Base-by-base conservation (phyloP, 2,888 invertebrate genomes). In the Drosophila borealis region DNA sequence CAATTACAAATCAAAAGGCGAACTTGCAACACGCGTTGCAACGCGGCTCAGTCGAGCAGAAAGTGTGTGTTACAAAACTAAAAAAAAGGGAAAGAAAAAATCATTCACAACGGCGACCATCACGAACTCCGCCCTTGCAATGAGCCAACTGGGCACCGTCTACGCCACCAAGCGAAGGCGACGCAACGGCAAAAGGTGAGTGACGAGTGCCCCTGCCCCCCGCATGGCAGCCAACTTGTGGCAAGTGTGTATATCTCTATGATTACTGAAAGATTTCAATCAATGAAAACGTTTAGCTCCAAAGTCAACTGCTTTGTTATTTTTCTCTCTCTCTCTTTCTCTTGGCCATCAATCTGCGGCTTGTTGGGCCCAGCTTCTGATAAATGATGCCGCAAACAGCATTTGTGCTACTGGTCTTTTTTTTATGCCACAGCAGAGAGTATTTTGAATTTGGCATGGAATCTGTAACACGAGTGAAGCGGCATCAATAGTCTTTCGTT, bases 151-250 rank as follows among this genome's bases (percentile, higher is more conserved):
- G 90, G 97, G 98, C 85, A 98, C 98, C 90, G 98, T 98, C 91
- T 98, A 98, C 93, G 98, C 98, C 89, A 98, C 98, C 89, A 98
- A 98, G 93, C 94, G 98, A 91, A 95, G 98, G 91, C 94, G 98
- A 90, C 94, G 98, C 92, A 98, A 98, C 93, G 98, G 98, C 81
- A 98, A 98, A 94, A 98, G 98, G 98, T 98, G 93, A 93, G 95
- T 90, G 70, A 25, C 50, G 60, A 60, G 17, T 8, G 3, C 74
- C 65, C 80, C 75, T 62, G 70, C 11, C 33, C 78, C 68, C 81
- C 74, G 70, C 74, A 55, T 60, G 75, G 74, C 78, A 62, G 75
- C 69, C 29, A 29, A 29, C 29, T 29, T 62, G 60, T 56, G n/a
- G 42, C 42, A 46, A 29, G 25, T 29, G 48, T 45, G 37, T 51